Percentiles rank a stretch among this genome's conserved stretches.
Evolutionary conservation across 1,140 invertebrate species (phyloP).

Genomic region (Hormaphis cornu): DNA sequence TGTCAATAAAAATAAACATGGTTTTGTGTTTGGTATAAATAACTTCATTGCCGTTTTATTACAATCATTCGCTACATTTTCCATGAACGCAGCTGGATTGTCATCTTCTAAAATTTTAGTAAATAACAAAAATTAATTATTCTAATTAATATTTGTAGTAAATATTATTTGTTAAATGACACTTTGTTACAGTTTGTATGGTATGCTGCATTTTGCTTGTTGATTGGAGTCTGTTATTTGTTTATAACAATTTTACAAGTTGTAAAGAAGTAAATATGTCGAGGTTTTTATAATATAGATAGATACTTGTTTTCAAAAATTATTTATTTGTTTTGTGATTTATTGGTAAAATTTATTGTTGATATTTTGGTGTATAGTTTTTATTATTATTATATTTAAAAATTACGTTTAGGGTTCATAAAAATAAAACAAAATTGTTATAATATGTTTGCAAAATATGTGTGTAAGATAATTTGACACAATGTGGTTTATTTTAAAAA

Average conservation of each 20-base stretch:
- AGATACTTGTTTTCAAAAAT: no score
- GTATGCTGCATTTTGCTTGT: not conserved
- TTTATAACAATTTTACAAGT: not conserved
- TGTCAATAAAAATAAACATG: constrained; percentile 13
- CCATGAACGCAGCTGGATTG: not conserved
- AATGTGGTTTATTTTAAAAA: no score
- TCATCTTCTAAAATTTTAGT: constrained; percentile 15
- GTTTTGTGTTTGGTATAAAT: constrained; percentile 23
- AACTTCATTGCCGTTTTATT: not conserved
- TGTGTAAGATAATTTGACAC: no score
- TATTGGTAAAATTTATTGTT: no score
- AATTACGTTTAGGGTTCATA: no score
- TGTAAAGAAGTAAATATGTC: not conserved
- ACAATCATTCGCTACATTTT: constrained; percentile 15
- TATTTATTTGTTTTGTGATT: no score
- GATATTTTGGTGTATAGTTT: no score
- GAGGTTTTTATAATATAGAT: no score
- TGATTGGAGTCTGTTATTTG: constrained; percentile 26
- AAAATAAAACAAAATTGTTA: no score
- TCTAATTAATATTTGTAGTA: not conserved
- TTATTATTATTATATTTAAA: no score
- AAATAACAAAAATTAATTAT: not conserved
- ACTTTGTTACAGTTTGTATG: constrained; percentile 8
- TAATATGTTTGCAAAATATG: no score
- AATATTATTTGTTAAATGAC: not conserved